Base-by-base conservation (phyloP, 2,888 invertebrate species). In the Onchidella celtica region DNA sequence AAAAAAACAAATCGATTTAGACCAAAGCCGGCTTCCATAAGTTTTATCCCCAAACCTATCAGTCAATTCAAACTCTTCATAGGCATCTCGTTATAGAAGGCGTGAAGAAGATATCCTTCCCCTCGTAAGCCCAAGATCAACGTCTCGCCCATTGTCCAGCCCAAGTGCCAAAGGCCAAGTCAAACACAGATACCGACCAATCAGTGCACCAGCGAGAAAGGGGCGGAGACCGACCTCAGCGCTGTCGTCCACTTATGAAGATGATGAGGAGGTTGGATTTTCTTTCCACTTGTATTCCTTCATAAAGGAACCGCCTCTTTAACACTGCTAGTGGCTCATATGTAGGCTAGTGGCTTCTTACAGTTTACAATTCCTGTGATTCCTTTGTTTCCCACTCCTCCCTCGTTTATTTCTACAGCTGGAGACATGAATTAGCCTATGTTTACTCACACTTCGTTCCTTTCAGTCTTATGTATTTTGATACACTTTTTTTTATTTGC, bases 21-120 rank as follows among this genome's bases (percentile, higher is more conserved):
- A n/a, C n/a, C n/a, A n/a, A n/a, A n/a, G n/a, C n/a, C n/a, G n/a
- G n/a, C n/a, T n/a, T n/a, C n/a, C n/a, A n/a, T n/a, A n/a, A n/a
- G n/a, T n/a, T n/a, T n/a, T n/a, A n/a, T n/a, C n/a, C n/a, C n/a
- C n/a, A n/a, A n/a, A n/a, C n/a, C n/a, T n/a, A n/a, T n/a, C n/a
- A n/a, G n/a, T n/a, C n/a, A n/a, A 17, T 47, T 47, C 17, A 47
- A 47, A 47, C n/a, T 69, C 32, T 38, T 38, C 27, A n/a, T 77
- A 88, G 88, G 83, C 79, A 27, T 86, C 86, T 17, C 73, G 83
- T 3, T 69, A 85, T 29, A 84, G 90, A 14, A 87, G 87, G 74
- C 89, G 90, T 11, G 91, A 92, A 78, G 90, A 90, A 68, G 91
- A 92, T 34, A 84, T 91, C 1, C 84, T 92, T 70, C 92, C 92